Evolutionary conservation across 2,888 invertebrate genomes (phyloP).

Genomic region (Punctoribates punctum): DNA sequence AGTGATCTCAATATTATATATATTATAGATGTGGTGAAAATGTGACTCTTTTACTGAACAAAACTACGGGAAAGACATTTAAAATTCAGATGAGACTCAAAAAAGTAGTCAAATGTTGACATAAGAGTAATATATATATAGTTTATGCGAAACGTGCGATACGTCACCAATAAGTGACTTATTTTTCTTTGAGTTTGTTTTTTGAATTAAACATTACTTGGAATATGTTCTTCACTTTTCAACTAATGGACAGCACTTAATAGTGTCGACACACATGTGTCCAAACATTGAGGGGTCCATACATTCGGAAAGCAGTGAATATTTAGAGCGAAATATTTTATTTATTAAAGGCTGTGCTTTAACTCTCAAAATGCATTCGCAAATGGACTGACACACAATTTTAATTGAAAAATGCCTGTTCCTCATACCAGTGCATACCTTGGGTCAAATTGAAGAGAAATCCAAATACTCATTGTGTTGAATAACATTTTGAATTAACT

Average conservation of each 20-base stretch:
- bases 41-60: constrained; percentile 15
- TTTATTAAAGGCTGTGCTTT: background rate
- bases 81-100: constrained; percentile 21
- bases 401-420: constrained; percentile 27
- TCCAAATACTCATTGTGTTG: background rate
- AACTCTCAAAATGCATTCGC: background rate
- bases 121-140: constrained; percentile 21
- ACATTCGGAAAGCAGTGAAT: background rate
- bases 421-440: background rate
- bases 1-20: too few species aligned
- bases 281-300: background rate
- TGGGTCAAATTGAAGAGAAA: too few species aligned
- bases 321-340: constrained; percentile 5
- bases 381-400: constrained; percentile 17
- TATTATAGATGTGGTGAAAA: too few species aligned
- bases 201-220: background rate
- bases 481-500: background rate
- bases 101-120: constrained; percentile 34
- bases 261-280: constrained; percentile 14
- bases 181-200: background rate
- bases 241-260: background rate
- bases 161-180: background rate
- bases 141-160: background rate
- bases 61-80: constrained; percentile 4
- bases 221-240: background rate